phyloP scores from a whole-genome alignment of 2,113 vertebrate genomes.

The Scomber colias region DNA sequence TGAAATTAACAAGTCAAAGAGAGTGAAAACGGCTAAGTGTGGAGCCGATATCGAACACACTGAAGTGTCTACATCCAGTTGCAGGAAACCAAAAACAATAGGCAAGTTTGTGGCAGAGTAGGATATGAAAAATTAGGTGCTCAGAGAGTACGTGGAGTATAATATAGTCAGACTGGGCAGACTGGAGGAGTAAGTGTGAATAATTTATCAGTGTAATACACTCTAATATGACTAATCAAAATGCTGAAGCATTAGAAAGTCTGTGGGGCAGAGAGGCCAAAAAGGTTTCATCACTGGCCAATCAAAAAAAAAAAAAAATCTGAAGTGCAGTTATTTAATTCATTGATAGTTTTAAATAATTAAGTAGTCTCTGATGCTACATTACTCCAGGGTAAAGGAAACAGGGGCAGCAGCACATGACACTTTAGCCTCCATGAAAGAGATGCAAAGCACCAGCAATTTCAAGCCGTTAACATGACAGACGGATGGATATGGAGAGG shows the following conservation, averaged over 20 bases:
- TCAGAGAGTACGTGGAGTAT: constrained; percentile 11
- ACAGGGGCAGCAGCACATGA: constrained; percentile 36
- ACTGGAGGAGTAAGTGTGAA: constrained; percentile 57
- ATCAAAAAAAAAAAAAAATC: constrained; percentile 58
- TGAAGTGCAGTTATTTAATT: constrained; percentile 60
- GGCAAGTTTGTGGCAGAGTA: constrained; percentile 17
- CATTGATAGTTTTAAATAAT: constrained; percentile 64
- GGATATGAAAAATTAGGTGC: constrained; percentile 25
- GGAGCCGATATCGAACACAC: constrained; percentile 31
- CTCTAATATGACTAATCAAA: constrained; percentile 64
- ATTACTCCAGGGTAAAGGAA: constrained; percentile 39
- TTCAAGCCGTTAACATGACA: constrained; percentile 78
- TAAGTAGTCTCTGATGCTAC: constrained; percentile 57
- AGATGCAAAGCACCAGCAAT: constrained; percentile 54
- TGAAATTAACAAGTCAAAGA: constrained; percentile 41
- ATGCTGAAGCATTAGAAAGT: constrained; percentile 30
- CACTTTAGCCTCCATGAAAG: constrained; percentile 61
- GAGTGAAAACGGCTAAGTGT: constrained; percentile 7
- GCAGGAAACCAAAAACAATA: constrained; percentile 69
- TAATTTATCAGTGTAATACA: constrained; percentile 66
- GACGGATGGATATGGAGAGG: constrained; percentile 63
- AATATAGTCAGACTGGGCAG: constrained; percentile 29
- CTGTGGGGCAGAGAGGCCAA: constrained; percentile 28
- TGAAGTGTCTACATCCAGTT: constrained; percentile 26
- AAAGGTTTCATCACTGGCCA: constrained; percentile 52